Base-by-base conservation (phyloP, 2,888 invertebrate genomes). In the Archips crataeganus region DNA sequence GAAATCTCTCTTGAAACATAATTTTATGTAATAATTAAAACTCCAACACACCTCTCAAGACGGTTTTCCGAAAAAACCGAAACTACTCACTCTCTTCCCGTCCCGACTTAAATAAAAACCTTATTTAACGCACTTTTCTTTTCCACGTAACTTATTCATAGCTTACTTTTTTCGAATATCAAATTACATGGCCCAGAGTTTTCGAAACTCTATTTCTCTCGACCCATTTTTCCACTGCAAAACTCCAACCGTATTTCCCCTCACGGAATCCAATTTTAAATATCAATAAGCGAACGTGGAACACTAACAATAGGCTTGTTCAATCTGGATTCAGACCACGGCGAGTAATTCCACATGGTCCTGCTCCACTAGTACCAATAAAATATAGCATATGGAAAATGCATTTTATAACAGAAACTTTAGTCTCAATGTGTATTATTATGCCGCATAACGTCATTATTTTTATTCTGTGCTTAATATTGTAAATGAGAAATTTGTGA, bases 201-300 rank as follows among this genome's bases (percentile, higher is more conserved):
- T 36, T 62, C 36, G 10, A 23, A 42, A 10, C 11, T 3, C 42
- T 3, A 15, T 3, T 62, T 23, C 62, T n/a, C 42, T 34, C 36
- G 36, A 34, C 34, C 64, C 64, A 64, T 42, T 66, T 66, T 57
- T 13, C 13, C 49, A 34, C 15, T 66, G 42, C 51, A 42, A 66
- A 10, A 49, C 15, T 66, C 36, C 51, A 42, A 57, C 4, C 42
- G 39, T 39, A 39, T 57, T 66, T 66, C 51, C 13, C 51, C 39
- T 57, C 39, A 11, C 49, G 59, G 23, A 63, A 42, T 59, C 36
- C 71, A 64, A 71, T 59, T 59, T 71, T 36, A 60, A 65, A 60
- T 59, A 65, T 71, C 47, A 65, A 65, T 36, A 45, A 15, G 34
- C 59, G 54, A 54, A 51, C 54, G 47, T 47, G 42, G 42, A 23